Evolutionary conservation across 2,797 vertebrate genomes (phyloP).

Genomic region (Sternotherus odoratus): DNA sequence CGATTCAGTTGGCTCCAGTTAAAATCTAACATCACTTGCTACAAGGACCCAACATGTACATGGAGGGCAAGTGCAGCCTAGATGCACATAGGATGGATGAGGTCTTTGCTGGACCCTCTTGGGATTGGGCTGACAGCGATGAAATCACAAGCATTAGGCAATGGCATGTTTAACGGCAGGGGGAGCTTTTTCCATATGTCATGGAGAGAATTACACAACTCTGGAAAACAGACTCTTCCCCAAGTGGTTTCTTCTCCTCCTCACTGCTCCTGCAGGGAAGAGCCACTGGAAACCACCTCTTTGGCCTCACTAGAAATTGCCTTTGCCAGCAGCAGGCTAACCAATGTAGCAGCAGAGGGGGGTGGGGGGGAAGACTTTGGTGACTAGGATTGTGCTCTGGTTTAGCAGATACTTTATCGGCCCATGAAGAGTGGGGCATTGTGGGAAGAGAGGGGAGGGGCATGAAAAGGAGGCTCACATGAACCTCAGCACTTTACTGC

Average conservation of each 20-base stretch:
- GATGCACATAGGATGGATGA: neutral
- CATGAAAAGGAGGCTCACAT: neutral
- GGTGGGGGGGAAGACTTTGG: fast-evolving
- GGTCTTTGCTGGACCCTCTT: neutral
- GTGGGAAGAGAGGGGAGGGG: neutral
- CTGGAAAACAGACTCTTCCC: neutral
- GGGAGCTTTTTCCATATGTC: neutral
- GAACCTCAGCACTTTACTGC: neutral
- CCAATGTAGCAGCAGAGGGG: fast-evolving
- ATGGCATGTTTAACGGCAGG: neutral
- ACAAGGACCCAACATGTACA: fast-evolving
- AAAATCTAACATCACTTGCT: fast-evolving
- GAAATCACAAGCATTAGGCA: neutral
- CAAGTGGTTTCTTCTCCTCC: neutral
- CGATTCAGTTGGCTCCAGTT: fast-evolving
- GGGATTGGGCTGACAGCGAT: neutral
- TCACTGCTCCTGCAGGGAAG: neutral
- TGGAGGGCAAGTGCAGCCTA: fast-evolving
- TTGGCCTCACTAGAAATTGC: neutral
- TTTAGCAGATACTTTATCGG: neutral
- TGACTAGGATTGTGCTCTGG: neutral
- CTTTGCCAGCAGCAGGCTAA: neutral
- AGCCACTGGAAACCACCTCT: neutral
- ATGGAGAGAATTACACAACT: neutral
- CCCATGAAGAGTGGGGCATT: neutral